Evolutionary conservation across 2,113 vertebrate genomes (phyloP).

Genomic region (Euleptes europaea): DNA sequence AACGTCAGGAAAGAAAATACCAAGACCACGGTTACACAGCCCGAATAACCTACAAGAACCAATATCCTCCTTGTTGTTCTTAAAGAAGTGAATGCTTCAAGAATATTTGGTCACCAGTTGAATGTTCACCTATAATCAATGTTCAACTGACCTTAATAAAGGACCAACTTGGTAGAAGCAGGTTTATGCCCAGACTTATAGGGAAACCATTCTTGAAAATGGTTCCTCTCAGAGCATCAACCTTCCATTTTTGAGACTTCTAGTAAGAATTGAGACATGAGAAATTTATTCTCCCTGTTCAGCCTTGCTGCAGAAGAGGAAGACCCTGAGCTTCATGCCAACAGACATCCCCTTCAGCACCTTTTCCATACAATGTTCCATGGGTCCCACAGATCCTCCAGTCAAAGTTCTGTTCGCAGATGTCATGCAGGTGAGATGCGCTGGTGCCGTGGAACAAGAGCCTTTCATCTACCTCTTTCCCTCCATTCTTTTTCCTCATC

Average conservation of each 20-base stretch:
- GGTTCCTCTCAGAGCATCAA: background rate
- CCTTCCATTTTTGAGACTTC: background rate
- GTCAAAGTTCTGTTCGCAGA: constrained; percentile 81
- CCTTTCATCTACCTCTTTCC: constrained; percentile 65
- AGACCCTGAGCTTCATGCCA: no score
- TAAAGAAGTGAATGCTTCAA: no score
- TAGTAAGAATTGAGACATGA: background rate
- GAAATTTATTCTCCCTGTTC: background rate
- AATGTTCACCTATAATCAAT: no score
- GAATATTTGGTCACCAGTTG: no score
- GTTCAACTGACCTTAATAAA: no score
- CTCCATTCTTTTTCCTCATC: constrained; percentile 74
- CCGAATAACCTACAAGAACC: no score
- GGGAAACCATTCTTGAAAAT: background rate
- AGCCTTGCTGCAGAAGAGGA: background rate
- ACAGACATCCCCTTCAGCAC: constrained; percentile 44
- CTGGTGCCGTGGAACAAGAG: constrained; percentile 81
- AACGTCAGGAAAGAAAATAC: no score
- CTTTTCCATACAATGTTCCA: constrained; percentile 80
- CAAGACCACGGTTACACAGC: no score
- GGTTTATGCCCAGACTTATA: background rate
- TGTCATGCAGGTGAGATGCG: constrained; percentile 46
- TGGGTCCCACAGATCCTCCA: constrained; percentile 80
- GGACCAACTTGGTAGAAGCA: no score
- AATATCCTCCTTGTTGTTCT: no score